Conservation (phyloP, 2,797 vertebrate genomes). For the Gorsachius magnificus region DNA sequence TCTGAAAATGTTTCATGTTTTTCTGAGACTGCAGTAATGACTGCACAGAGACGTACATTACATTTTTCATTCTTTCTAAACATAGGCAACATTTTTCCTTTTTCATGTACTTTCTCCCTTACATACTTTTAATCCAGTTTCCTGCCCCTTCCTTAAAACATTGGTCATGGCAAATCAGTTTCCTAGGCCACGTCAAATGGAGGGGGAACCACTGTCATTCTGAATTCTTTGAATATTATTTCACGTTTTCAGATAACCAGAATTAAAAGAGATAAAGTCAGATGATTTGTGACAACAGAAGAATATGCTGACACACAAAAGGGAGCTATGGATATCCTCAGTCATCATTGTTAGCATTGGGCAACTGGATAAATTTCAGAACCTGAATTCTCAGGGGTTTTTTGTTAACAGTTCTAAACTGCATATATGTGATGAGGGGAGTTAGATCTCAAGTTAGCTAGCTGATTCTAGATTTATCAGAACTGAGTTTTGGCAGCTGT, state of each 20-base stretch:
- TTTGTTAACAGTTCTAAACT: background rate
- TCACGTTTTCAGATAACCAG: background rate
- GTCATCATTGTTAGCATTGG: background rate
- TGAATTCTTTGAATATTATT: background rate
- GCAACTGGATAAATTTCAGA: background rate
- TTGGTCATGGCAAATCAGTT: background rate
- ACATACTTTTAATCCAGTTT: background rate
- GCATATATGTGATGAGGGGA: background rate
- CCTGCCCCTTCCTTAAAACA: background rate
- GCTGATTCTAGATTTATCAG: background rate
- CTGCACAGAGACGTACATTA: background rate
- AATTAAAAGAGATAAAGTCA: background rate
- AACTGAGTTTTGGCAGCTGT: background rate
- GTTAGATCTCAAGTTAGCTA: background rate
- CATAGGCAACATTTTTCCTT: background rate
- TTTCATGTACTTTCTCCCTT: background rate
- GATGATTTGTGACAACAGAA: background rate
- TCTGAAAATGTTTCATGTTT: slow-evolving; percentile 6
- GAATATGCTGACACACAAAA: background rate
- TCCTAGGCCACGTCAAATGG: background rate
- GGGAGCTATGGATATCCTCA: background rate
- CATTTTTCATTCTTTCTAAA: background rate
- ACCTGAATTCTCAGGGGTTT: background rate
- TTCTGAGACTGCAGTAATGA: background rate
- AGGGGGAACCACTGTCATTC: background rate